phyloP scores from a whole-genome alignment of 2,113 vertebrate species.

The Lasiurus borealis region DNA sequence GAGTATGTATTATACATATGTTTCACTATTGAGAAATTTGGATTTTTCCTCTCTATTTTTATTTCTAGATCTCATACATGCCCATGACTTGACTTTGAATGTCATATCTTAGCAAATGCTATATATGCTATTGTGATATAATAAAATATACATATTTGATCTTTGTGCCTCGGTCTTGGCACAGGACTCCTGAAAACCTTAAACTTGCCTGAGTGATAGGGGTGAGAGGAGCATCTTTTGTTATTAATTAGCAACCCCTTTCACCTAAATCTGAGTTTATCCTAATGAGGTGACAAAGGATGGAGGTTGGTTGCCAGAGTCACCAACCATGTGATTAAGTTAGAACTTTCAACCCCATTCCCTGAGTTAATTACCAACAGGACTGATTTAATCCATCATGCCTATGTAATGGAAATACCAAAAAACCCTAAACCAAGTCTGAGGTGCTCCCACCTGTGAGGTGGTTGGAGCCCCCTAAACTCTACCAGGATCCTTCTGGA shows the following conservation, averaged over 20 bases:
- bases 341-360: neutral
- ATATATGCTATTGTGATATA: neutral
- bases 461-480: neutral
- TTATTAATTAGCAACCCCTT: neutral
- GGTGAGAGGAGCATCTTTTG: neutral
- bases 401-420: neutral
- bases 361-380: neutral
- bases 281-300: neutral
- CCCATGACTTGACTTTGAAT: neutral
- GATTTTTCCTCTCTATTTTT: neutral
- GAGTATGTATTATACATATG: neutral
- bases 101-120: neutral
- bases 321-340: neutral
- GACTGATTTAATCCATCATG: neutral
- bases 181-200: neutral
- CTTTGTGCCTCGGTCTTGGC: neutral
- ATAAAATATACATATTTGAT: neutral
- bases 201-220: neutral
- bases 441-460: neutral
- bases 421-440: neutral
- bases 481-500: neutral
- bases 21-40: neutral
- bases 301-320: neutral
- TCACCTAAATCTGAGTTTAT: neutral
- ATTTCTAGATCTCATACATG: neutral